phyloP scores from a whole-genome alignment of 2,888 invertebrate genomes.

The Cheilosia variabilis region DNA sequence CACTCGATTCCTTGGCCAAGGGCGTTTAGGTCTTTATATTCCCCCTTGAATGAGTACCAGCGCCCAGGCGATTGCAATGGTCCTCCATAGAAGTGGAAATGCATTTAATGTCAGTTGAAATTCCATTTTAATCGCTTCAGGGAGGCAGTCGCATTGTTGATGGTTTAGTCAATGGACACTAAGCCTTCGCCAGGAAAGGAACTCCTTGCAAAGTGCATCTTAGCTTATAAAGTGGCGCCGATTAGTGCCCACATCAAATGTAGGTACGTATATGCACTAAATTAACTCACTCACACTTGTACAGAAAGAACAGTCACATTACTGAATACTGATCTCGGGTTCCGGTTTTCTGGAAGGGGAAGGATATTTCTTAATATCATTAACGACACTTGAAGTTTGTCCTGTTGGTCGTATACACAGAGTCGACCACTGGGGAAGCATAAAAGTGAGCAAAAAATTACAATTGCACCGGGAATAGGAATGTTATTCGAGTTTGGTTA shows the following conservation, averaged over 20 bases:
- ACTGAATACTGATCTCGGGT: conserved; percentile 22
- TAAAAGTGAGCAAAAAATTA: conserved; percentile 58
- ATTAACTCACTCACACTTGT: conserved; percentile 21
- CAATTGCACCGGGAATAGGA: conserved; percentile 59
- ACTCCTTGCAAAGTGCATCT: conserved; percentile 21
- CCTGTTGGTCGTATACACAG: conserved; percentile 9
- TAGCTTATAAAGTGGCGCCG: conserved; percentile 9
- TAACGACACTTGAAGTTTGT: conserved; percentile 63
- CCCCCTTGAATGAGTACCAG: conserved; percentile 32
- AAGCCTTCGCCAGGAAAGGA: conserved; percentile 15
- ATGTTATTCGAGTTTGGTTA: conserved; percentile 62
- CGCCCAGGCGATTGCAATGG: conserved; percentile 17
- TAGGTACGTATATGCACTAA: conserved; percentile 12
- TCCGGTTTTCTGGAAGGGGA: background rate
- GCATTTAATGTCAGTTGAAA: conserved; percentile 59
- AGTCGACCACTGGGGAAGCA: conserved; percentile 21
- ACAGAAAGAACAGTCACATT: conserved; percentile 4
- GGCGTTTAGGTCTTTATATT: conserved; percentile 22
- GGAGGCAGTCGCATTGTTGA: conserved; percentile 38
- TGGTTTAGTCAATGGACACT: conserved; percentile 53
- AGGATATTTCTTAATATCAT: conserved; percentile 70
- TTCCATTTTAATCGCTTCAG: conserved; percentile 39
- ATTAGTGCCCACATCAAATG: conserved; percentile 51
- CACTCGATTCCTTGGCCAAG: conserved; percentile 55
- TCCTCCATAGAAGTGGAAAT: conserved; percentile 47